Base-by-base conservation (phyloP, 53 echinoderm and acorn worm genomes). In the Arbacia lixula region DNA sequence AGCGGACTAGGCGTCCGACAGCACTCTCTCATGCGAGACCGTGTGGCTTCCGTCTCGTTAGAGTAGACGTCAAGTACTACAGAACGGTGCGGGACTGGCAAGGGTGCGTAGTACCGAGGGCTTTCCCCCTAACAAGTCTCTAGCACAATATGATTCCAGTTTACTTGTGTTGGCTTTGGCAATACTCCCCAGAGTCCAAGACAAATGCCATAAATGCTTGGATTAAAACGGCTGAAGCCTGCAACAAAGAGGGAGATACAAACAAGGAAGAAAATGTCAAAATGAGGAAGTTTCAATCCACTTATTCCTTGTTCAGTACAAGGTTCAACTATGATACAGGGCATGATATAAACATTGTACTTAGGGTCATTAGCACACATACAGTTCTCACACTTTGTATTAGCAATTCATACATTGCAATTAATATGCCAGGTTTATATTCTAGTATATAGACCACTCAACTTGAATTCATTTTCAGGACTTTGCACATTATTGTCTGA, bases 131-230 rank as follows among this genome's bases (percentile, higher is more conserved):
- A 83, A 63, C 66, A 71, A 75, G 75, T 75, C 35, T 75, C 42
- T 71, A 52, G 52, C 28, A 32, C 5, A 78, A 39, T 22, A 5
- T 31, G 79, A 17, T 33, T 12, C 12, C 71, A 84, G 66, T 87
- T 93, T 89, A 96, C 87, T 94, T 91, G 98, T 98, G 98, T 88
- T 98, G 98, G 87, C 98, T 98, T 88, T 90, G 91, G 94, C 98
- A 98, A 85, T 86, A 98, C 58, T 98, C 94, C 71, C 92, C 98
- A 17, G 88, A 74, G 87, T 90, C 91, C 89, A 85, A 82, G 68
- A 90, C 86, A 74, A 87, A 76, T 84, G 90, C 94, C 94, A 94
- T 94, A 91, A 83, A 93, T 60, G 79, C 58, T 74, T 86, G 74
- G 49, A 34, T 49, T 20, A 40, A 50, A 25, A 62, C 50, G 31